phyloP scores from a whole-genome alignment of 2,888 invertebrate species.

The Phragmatobia fuliginosa region DNA sequence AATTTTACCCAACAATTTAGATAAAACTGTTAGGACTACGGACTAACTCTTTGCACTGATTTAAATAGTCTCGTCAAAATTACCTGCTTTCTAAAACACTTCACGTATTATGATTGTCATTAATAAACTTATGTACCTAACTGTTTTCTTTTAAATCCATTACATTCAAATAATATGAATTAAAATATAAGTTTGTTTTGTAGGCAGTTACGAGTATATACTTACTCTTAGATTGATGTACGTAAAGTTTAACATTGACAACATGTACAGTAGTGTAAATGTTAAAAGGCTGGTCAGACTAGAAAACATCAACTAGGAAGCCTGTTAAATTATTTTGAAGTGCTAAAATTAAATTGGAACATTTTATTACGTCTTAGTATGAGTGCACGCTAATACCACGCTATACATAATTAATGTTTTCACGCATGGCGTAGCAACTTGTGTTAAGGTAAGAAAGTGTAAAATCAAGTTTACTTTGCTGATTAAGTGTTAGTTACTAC shows the following conservation, averaged over 20 bases:
- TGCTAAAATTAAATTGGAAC: not conserved
- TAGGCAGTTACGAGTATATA: not conserved
- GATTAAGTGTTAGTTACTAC: slow-evolving; percentile 3
- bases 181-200: not conserved
- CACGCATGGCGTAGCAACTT: slow-evolving; percentile 6
- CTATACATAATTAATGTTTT: slow-evolving; percentile 7
- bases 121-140: not conserved
- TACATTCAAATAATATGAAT: not conserved
- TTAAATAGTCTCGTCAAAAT: not conserved
- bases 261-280: not conserved
- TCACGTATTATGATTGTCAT: not conserved
- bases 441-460: slow-evolving; percentile 12
- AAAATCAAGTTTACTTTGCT: not conserved
- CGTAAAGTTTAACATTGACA: not conserved
- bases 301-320: too few relatives aligned
- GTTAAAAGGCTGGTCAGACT: not conserved
- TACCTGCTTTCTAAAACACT: not conserved
- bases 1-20: not conserved
- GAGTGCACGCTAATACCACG: not conserved
- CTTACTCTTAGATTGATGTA: too few relatives aligned
- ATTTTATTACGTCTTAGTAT: not conserved
- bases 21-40: not conserved
- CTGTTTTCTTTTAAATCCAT: not conserved
- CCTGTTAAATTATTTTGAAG: not conserved
- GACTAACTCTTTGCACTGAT: not conserved